Percentiles rank a stretch among this genome's conserved stretches.
Conservation (phyloP, 37 sponge, comb jelly and placozoan genomes). For the Agelas oroides region DNA sequence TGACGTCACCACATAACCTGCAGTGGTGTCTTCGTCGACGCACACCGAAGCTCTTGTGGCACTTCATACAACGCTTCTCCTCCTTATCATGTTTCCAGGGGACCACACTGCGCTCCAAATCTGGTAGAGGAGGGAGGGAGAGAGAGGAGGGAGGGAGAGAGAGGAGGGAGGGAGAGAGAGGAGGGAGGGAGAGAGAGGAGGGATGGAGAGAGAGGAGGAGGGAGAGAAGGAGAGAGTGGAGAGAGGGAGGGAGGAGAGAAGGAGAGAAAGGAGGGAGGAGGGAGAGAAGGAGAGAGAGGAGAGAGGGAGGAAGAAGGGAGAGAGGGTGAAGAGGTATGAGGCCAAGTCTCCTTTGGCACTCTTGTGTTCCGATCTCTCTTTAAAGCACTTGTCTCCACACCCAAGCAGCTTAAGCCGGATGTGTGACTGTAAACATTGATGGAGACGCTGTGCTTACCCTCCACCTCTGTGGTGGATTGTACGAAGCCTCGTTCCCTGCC, state of each 20-base stretch:
- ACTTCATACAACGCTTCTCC: constrained; percentile 57
- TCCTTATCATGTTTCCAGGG: constrained; percentile 76
- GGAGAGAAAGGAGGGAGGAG: neutral
- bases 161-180: neutral
- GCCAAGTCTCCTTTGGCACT: too few species aligned
- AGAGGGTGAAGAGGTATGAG: too few species aligned
- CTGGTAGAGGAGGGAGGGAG: constrained; percentile 28
- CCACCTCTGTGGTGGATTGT: too few species aligned
- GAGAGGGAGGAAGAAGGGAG: too few species aligned
- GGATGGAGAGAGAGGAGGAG: too few species aligned
- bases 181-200: neutral
- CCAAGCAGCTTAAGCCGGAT: too few species aligned
- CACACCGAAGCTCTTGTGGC: constrained; percentile 53
- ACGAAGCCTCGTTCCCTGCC: too few species aligned
- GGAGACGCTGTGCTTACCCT: too few species aligned
- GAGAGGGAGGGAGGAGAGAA: neutral
- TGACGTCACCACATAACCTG: constrained; percentile 86
- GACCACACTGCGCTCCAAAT: constrained; percentile 73
- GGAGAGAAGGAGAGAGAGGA: neutral
- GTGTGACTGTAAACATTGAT: too few species aligned
- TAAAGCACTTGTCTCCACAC: too few species aligned
- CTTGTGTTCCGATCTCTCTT: too few species aligned
- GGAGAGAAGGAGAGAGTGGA: neutral
- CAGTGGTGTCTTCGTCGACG: constrained; percentile 78
- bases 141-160: neutral